These are phyloP conservation scores for Eleutherodactylus coqui DNA, from an alignment of 2,797 vertebrate genomes.

Conservation along the genomic window DNA sequence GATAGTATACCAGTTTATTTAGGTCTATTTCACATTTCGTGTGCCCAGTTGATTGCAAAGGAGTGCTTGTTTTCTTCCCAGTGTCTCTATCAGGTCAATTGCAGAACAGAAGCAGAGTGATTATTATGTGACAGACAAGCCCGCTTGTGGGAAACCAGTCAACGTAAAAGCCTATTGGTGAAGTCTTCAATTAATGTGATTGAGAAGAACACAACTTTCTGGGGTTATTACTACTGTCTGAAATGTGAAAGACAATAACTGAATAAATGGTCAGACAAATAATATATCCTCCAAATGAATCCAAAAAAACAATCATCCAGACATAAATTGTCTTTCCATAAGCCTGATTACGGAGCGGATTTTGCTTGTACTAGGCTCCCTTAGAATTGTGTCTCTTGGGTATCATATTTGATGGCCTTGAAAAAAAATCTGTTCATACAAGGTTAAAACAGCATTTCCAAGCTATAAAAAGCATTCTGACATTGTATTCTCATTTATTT, in stretches of 20 bases:
- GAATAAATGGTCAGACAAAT: constrained; percentile 66
- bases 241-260: constrained; percentile 48
- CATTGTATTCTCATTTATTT: constrained; percentile 61
- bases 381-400: constrained; percentile 55
- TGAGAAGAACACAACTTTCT: constrained; percentile 62
- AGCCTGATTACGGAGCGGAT: constrained; percentile 63
- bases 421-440: constrained; percentile 62
- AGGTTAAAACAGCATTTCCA: constrained; percentile 63
- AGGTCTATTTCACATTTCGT: constrained; percentile 64
- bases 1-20: constrained; percentile 63
- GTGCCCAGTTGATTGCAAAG: constrained; percentile 65
- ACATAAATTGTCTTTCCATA: constrained; percentile 68
- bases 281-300: constrained; percentile 54
- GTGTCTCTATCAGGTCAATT: constrained; percentile 68
- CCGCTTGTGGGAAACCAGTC: constrained; percentile 67
- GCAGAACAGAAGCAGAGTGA: constrained; percentile 67
- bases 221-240: constrained; percentile 54
- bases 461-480: constrained; percentile 61
- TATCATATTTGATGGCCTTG: constrained; percentile 63
- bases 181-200: constrained; percentile 69
- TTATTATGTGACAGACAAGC: constrained; percentile 69
- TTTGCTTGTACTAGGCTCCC: constrained; percentile 66
- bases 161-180: constrained; percentile 64
- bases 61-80: constrained; percentile 64
- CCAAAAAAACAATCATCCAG: constrained; percentile 65